Conservation (phyloP, 2,797 vertebrate species). For the Dallia pectoralis region DNA sequence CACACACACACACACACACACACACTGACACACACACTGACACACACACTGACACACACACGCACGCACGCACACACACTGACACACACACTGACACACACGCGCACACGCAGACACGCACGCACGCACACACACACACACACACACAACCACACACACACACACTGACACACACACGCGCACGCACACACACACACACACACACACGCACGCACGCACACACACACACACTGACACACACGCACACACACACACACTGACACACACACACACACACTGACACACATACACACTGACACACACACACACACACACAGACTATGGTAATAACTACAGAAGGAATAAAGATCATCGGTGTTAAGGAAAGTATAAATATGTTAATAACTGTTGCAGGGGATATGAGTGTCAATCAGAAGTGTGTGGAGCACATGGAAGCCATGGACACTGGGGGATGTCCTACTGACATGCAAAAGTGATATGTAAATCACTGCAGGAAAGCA, state of each 20-base stretch:
- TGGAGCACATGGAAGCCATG: slow-evolving; percentile 46
- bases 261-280: slow-evolving; percentile 37
- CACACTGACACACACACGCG: slow-evolving; percentile 35
- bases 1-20: slow-evolving; percentile 54
- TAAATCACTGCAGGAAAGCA: slow-evolving; percentile 23
- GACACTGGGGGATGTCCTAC: slow-evolving; percentile 46
- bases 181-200: slow-evolving; percentile 22
- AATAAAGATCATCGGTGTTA: slow-evolving; percentile 56
- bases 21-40: slow-evolving; percentile 54
- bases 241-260: slow-evolving; percentile 28
- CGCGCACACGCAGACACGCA: slow-evolving; percentile 40
- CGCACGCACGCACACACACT: slow-evolving; percentile 37
- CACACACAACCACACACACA: slow-evolving; percentile 35
- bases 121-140: slow-evolving; percentile 17
- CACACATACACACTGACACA: slow-evolving; percentile 23
- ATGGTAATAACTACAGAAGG: slow-evolving; percentile 60
- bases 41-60: slow-evolving; percentile 57
- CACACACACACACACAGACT: slow-evolving; percentile 56
- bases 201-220: slow-evolving; percentile 40
- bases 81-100: slow-evolving; percentile 22
- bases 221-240: slow-evolving; percentile 25
- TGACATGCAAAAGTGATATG: slow-evolving; percentile 31
- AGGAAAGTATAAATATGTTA: slow-evolving; percentile 56
- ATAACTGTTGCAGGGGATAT: slow-evolving; percentile 46
- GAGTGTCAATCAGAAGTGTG: slow-evolving; percentile 59